Conservation (phyloP, 2,888 invertebrate genomes). For the Papilio demoleus region DNA sequence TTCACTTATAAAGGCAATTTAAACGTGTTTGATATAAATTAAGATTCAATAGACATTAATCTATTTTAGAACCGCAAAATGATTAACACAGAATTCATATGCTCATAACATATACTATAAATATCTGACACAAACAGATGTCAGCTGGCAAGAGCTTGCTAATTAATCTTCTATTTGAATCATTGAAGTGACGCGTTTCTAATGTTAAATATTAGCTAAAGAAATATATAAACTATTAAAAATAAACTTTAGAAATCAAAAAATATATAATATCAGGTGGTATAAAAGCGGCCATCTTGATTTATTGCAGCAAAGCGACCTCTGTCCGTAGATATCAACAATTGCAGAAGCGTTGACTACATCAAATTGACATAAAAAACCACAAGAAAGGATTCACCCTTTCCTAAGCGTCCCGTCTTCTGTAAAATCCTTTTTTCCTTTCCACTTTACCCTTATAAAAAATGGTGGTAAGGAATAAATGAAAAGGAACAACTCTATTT, state of each 20-base stretch:
- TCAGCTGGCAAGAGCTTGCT: slow-evolving; percentile 27
- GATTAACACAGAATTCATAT: slow-evolving; percentile 8
- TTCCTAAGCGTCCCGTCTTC: too few species aligned
- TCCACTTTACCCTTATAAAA: too few species aligned
- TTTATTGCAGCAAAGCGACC: too few species aligned
- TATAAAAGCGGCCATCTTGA: too few species aligned
- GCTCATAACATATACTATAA: slow-evolving; percentile 26
- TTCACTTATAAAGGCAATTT: not conserved
- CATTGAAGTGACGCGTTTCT: not conserved
- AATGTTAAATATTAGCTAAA: not conserved
- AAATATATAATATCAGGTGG: too few species aligned
- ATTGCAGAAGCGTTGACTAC: too few species aligned
- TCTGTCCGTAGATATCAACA: too few species aligned
- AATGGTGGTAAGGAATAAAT: too few species aligned
- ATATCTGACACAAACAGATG: slow-evolving; percentile 31
- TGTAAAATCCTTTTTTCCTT: too few species aligned
- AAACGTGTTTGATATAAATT: not conserved
- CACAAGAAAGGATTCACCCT: too few species aligned
- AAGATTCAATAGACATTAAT: not conserved
- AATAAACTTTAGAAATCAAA: not conserved
- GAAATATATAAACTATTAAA: not conserved
- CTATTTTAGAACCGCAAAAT: not conserved
- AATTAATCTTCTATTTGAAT: slow-evolving; percentile 22
- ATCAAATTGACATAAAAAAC: too few species aligned
- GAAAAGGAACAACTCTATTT: too few species aligned